Base-by-base conservation (phyloP, 2,888 invertebrate genomes). In the Cosmorhoe ocellata region DNA sequence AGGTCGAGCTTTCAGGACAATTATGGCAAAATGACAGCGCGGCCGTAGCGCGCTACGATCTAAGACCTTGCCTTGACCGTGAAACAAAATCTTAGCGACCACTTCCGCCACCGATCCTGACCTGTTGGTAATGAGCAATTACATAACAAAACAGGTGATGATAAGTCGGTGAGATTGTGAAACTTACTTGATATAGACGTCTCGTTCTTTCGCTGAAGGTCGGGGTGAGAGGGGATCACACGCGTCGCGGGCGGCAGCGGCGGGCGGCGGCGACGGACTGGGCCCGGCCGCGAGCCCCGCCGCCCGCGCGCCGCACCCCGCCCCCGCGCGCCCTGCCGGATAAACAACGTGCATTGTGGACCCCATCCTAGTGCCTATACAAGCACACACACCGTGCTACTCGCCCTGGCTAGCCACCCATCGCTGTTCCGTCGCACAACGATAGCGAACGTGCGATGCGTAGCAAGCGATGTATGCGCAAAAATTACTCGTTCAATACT, bases 311-410 rank as follows among this genome's bases (percentile, higher is more conserved):
- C 66, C 68, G 56, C 57, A 33, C 64, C 59, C 54, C 47, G 33
- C 61, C 60, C 45, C 72, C 77, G 81, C 83, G 72, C 79, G 71
- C 82, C 81, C 82, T 72, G 71, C 75, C 84, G 88, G 87, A 88
- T 88, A 89, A 89, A 88, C 89, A 88, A 88, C 88, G 76, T 89
- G 89, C 89, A 89, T 84, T 86, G 88, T 88, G 83, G 85, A 79
- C 84, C 81, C 81, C 84, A 82, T 84, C 87, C 80, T 76, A 78
- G 78, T 73, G 77, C 79, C 79, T 76, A 73, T 72, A 79, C 74
- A 74, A 64, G 67, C 73, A 71, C 67, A 70, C 56, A 66, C 69
- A 63, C 56, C 42, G 74, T 76, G 73, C 59, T 48, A 51, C 51
- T 59, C 54, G 47, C 50, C 48, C 33, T 27, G 47, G 39, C 57